phyloP scores from a whole-genome alignment of 2,888 invertebrate genomes.

The Pachliopta kotzebuea region DNA sequence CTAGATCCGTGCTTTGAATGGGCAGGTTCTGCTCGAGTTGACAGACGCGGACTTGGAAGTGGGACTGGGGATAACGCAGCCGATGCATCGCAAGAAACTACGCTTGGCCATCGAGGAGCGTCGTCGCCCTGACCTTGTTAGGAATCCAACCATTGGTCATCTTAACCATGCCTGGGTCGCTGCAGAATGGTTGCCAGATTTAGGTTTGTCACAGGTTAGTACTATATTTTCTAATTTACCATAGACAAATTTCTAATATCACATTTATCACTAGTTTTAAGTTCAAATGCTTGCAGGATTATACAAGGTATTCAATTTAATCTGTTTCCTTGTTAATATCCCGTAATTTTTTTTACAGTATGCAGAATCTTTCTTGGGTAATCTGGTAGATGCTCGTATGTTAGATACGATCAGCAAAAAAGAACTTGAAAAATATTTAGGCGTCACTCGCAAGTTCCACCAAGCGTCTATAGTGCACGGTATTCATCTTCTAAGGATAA shows the following conservation, averaged over 20 bases:
- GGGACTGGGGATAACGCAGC: conserved; percentile 94
- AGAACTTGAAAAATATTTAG: conserved; percentile 95
- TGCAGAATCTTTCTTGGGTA: conserved; percentile 92
- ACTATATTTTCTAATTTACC: background rate
- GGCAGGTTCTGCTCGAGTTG: conserved; percentile 93
- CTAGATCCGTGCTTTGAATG: conserved; percentile 85
- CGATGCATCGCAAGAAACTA: conserved; percentile 95
- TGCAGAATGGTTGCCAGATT: conserved; percentile 94
- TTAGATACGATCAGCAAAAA: conserved; percentile 95
- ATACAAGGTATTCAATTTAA: background rate
- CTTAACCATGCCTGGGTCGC: conserved; percentile 96
- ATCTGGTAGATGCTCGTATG: conserved; percentile 95
- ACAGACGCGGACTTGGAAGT: conserved; percentile 95
- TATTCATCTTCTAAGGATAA: conserved; percentile 93
- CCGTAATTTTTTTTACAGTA: conserved; percentile 82
- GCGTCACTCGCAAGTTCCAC: conserved; percentile 95
- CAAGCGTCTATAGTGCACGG: conserved; percentile 97
- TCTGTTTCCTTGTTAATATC: background rate
- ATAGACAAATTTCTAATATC: background rate
- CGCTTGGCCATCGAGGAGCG: conserved; percentile 96
- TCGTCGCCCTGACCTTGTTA: conserved; percentile 90
- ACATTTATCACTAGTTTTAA: background rate
- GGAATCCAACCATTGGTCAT: conserved; percentile 93
- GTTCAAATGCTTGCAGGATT: background rate
- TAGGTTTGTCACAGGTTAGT: conserved; percentile 89